Evolutionary conservation across 2,888 invertebrate species (phyloP), one percentile per base, ranked within the genome.

Genomic region (Pantelozetes paolii): DNA sequence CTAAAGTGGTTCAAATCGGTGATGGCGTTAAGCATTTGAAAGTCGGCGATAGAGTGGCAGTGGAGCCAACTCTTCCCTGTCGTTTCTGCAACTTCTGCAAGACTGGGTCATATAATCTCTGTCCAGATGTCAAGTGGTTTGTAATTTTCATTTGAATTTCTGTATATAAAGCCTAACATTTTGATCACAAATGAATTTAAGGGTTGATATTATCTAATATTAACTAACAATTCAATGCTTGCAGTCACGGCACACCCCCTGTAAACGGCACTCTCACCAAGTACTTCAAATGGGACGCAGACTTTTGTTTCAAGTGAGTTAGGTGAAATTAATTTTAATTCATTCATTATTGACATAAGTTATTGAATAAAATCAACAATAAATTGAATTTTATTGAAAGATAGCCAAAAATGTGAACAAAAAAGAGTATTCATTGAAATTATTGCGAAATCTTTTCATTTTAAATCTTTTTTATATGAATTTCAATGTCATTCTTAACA

Each of bases 91-190:
- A 80, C 8, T 81, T 80, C 76, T 85, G 85, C 80, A 84, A 83
- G 78, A 78, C 74, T 13, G 85, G 85, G 2, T 79, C 81, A 11
- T 86, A 85, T 80, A 85, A 85, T 77, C 81, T 85, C 32, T 85
- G 85, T 78, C 81, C 81, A 1, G 82, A 84, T 45, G 79, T 82
- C 23, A 74, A 67, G n/a, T 67, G 67, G 59, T 59, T 23, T 18
- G 59, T 23, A 13, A 40, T 50, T 28, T 20, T 57, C 2, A 5
- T 20, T 28, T 23, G 11, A 20, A 32, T 54, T 32, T 28, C 30
- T 32, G 9, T 2, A 57, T 11, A 57, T n/a, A 3, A 50, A 50
- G 2, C 15, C 20, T 50, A 50, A 50, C 2, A n/a, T 50, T 18
- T 45, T n/a, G n/a, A n/a, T n/a, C n/a, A n/a, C n/a, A 18, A 45